These are phyloP conservation scores for Drosophila lacertosa DNA, from an alignment of 1,140 invertebrate genomes.

Conservation along the genomic window DNA sequence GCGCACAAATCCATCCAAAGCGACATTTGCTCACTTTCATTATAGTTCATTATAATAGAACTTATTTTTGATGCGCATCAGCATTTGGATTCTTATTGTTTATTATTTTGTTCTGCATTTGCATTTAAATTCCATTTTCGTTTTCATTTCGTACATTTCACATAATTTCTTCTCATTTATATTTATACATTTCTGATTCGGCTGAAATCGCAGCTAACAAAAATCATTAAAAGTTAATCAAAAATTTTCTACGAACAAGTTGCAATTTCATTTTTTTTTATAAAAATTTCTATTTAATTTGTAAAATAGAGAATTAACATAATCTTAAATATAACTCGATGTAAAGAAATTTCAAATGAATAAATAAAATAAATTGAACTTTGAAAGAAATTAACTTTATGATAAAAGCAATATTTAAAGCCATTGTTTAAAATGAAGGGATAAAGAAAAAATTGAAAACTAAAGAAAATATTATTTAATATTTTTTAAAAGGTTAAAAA, in stretches of 20 bases:
- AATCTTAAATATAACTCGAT: too few species aligned
- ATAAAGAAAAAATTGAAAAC: too few species aligned
- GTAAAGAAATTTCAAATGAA: too few species aligned
- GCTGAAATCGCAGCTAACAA: constrained; percentile 1
- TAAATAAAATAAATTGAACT: too few species aligned
- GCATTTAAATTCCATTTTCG: constrained; percentile 16
- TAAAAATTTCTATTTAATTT: too few species aligned
- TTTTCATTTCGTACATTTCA: not conserved
- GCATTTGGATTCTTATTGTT: constrained; percentile 42
- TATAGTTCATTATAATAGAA: constrained; percentile 22
- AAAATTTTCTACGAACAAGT: constrained; percentile 12
- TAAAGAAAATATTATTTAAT: too few species aligned
- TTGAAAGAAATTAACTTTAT: too few species aligned
- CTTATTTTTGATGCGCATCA: constrained; percentile 29
- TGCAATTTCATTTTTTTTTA: constrained; percentile 15
- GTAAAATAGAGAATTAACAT: too few species aligned
- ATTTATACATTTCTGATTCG: not conserved
- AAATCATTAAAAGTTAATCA: constrained; percentile 42
- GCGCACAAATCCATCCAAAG: constrained; percentile 11
- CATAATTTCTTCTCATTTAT: not conserved
- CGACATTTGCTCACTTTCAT: constrained; percentile 28
- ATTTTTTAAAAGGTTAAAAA: too few species aligned
- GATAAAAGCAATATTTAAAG: too few species aligned
- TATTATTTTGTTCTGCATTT: constrained; percentile 33
- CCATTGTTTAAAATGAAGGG: too few species aligned